phyloP scores from a whole-genome alignment of 2,113 vertebrate species.

The Paradoxurus hermaphroditus region DNA sequence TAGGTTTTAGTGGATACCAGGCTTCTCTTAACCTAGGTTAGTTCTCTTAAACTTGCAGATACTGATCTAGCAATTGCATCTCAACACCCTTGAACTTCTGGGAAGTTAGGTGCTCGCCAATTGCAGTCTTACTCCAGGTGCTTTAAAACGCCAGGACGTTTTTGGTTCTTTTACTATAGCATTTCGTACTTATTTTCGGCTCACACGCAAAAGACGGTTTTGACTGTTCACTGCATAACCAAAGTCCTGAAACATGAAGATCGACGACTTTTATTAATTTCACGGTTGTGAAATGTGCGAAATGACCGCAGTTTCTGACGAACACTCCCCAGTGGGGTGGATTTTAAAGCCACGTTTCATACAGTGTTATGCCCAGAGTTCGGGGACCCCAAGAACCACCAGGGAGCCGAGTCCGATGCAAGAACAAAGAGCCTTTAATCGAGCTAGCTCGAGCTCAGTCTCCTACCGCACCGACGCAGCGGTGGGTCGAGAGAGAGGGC shows the following conservation, averaged over 20 bases:
- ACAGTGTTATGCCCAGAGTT: no score
- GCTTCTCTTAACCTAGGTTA: neutral
- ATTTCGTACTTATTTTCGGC: constrained; percentile 18
- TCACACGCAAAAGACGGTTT: constrained; percentile 65
- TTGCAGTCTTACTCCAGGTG: neutral
- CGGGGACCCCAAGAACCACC: no score
- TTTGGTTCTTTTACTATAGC: constrained; percentile 57
- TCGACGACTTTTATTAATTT: constrained; percentile 68
- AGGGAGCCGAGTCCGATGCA: no score
- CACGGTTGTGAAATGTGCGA: constrained; percentile 65
- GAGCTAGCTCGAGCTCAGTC: no score
- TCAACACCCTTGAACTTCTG: neutral
- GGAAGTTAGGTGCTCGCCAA: neutral
- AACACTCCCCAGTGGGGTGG: constrained; percentile 40
- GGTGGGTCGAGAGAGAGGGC: no score
- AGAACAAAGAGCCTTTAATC: no score
- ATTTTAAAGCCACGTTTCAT: constrained; percentile 49
- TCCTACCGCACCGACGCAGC: no score
- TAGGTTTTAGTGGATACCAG: neutral
- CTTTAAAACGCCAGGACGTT: constrained; percentile 48
- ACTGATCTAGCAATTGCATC: neutral
- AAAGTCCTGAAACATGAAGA: constrained; percentile 63
- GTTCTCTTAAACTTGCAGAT: constrained; percentile 52
- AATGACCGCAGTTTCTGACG: constrained; percentile 59
- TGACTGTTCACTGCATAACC: constrained; percentile 54